Evolutionary conservation across 2,888 invertebrate species (phyloP), one percentile per base, ranked within the genome.

Genomic region (Ormyrus pomaceus): DNA sequence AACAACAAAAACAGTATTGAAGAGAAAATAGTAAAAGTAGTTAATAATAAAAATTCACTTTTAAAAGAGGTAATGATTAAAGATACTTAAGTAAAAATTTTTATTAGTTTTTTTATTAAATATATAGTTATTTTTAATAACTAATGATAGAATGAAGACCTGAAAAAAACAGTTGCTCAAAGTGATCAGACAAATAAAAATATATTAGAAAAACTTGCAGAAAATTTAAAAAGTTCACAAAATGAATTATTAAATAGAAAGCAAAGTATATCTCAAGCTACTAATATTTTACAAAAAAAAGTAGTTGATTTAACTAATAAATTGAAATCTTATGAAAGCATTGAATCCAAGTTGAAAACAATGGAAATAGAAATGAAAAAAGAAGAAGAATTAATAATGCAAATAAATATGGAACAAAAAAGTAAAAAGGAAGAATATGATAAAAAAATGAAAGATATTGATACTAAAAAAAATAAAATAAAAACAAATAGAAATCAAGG

Each of bases 251-350:
- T 5, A 34, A 53, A 68, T 34, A 5, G 66, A 7, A 68, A 80
- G 58, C 11, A 80, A 13, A 71, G 69, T 56, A 64, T 80, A 45
- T 77, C 2, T 64, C 65, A 80, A 66, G 77, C 68, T 19, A 69
- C 46, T 19, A 66, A 64, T 64, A 8, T 82, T 11, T 72, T 82
- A 34, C 58, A 80, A 59, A 75, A 68, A 4, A 82, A 82, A 45
- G 80, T 71, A 56, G 48, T 51, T 19, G 82, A 82, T 46, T 45
- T 80, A 9, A 7, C 8, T 5, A 2, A 4, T 64, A 77, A 80
- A 78, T 59, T 80, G 11, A 72, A 75, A 78, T n/a, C 19, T n/a
- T 75, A 72, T n/a, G 62, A 80, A 34, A 51, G 53, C n/a, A 6
- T 69, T 13, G 75, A 80, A 50, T 1, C 10, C 10, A 77, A 77